These are phyloP conservation scores for Hephaestus fuliginosus DNA, from an alignment of 2,797 vertebrate genomes.

Conservation along the genomic window DNA sequence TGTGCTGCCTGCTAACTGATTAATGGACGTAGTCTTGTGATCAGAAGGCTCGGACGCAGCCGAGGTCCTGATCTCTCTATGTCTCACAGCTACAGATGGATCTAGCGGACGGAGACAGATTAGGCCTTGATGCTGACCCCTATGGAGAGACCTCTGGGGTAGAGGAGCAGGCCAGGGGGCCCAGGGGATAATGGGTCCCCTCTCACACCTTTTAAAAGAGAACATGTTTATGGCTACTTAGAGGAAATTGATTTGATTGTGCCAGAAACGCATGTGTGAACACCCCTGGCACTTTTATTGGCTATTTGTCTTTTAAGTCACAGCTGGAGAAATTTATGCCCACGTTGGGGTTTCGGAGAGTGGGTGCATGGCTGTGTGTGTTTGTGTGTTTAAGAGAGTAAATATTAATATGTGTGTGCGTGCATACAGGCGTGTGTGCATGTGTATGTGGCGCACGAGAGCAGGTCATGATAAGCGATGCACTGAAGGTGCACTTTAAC, in stretches of 20 bases:
- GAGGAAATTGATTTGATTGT: constrained; percentile 99
- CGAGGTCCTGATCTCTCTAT: constrained; percentile 87
- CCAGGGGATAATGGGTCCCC: constrained; percentile 89
- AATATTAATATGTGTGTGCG: constrained; percentile 75
- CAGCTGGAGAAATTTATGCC: constrained; percentile 86
- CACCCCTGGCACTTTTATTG: constrained; percentile 98
- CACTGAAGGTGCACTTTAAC: constrained; percentile 86
- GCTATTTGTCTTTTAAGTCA: constrained; percentile 89
- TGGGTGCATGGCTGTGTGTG: constrained; percentile 70
- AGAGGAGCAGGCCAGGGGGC: constrained; percentile 85
- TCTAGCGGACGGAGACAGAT: constrained; percentile 91
- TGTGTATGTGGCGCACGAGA: constrained; percentile 44
- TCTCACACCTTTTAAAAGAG: constrained; percentile 95
- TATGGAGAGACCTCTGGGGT: constrained; percentile 85
- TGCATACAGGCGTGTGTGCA: constrained; percentile 43
- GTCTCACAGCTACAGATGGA: constrained; percentile 86
- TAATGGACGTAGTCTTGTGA: constrained; percentile 88
- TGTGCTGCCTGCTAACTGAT: constrained; percentile 86
- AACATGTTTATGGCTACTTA: constrained; percentile 99
- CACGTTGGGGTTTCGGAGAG: constrained; percentile 74
- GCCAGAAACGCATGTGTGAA: constrained; percentile 94
- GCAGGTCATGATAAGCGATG: constrained; percentile 80
- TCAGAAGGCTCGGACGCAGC: constrained; percentile 84
- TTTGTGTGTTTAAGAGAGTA: constrained; percentile 78
- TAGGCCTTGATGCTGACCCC: constrained; percentile 88